phyloP scores from a whole-genome alignment of 1,140 invertebrate genomes.

The Sitophilus oryzae region DNA sequence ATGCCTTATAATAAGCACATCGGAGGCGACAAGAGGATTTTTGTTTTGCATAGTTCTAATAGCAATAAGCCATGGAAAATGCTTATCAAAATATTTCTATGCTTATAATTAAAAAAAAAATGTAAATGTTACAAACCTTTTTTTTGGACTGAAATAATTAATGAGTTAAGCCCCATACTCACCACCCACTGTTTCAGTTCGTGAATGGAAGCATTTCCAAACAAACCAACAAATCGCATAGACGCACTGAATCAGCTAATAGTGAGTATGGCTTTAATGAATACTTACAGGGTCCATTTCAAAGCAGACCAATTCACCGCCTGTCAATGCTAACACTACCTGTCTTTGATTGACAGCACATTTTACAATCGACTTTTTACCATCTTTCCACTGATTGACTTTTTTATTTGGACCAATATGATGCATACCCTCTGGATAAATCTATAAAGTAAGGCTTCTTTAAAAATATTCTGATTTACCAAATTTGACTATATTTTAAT shows the following conservation, averaged over 20 bases:
- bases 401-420: slow-evolving; percentile 96
- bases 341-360: slow-evolving; percentile 98
- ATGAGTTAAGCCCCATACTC: too few relatives aligned
- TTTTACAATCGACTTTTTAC: slow-evolving; percentile 94
- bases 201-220: too few relatives aligned
- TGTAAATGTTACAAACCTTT: too few relatives aligned
- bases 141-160: too few relatives aligned
- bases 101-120: too few relatives aligned
- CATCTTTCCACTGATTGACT: slow-evolving; percentile 99
- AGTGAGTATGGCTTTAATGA: too few relatives aligned
- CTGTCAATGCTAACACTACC: slow-evolving; percentile 95
- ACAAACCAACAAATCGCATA: too few relatives aligned
- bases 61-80: slow-evolving; percentile 2
- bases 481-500: too few relatives aligned
- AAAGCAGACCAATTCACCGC: slow-evolving; percentile 98
- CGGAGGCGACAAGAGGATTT: slow-evolving; percentile 37
- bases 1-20: slow-evolving; percentile 25
- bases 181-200: too few relatives aligned
- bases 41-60: slow-evolving; percentile 31
- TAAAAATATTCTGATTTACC: too few relatives aligned
- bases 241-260: too few relatives aligned
- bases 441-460: too few relatives aligned
- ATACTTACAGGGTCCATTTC: slow-evolving; percentile 95
- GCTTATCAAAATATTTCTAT: slow-evolving; percentile 7
- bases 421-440: slow-evolving; percentile 97